A percentile compares a stretch with the other conserved stretches of the same genome.
Conservation (phyloP, 2,888 invertebrate species). For the Pilophorus perplexus region DNA sequence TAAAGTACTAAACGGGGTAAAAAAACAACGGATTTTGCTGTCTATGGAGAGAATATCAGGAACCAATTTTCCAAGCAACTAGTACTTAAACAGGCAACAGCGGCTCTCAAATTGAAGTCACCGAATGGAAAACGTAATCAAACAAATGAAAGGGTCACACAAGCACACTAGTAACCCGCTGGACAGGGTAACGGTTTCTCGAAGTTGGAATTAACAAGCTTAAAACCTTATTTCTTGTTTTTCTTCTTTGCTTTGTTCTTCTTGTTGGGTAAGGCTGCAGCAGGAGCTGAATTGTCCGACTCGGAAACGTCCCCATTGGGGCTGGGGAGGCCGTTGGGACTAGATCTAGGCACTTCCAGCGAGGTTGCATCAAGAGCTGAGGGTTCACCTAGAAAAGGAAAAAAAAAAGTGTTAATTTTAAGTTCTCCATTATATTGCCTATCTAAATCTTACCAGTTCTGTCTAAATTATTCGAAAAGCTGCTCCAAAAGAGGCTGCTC, state of each 20-base stretch:
- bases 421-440: no score
- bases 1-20: no score
- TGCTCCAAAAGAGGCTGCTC: no score
- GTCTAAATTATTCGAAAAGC: no score
- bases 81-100: no score
- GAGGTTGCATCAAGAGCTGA: no score
- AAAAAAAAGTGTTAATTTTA: no score
- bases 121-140: not conserved
- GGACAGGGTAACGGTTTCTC: constrained; percentile 4
- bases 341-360: no score
- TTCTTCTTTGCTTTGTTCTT: constrained; percentile 35
- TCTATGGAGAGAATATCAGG: no score
- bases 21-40: no score
- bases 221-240: constrained; percentile 24
- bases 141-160: constrained; percentile 7
- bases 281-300: not conserved
- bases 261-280: not conserved
- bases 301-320: not conserved
- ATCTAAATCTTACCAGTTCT: no score
- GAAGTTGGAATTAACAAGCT: not conserved
- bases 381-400: no score
- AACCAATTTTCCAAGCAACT: not conserved
- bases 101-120: not conserved
- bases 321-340: constrained; percentile 7
- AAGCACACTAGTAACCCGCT: constrained; percentile 23